Evolutionary conservation across 2,888 invertebrate genomes (phyloP).

Genomic region (Acanthosepion pharaonis): DNA sequence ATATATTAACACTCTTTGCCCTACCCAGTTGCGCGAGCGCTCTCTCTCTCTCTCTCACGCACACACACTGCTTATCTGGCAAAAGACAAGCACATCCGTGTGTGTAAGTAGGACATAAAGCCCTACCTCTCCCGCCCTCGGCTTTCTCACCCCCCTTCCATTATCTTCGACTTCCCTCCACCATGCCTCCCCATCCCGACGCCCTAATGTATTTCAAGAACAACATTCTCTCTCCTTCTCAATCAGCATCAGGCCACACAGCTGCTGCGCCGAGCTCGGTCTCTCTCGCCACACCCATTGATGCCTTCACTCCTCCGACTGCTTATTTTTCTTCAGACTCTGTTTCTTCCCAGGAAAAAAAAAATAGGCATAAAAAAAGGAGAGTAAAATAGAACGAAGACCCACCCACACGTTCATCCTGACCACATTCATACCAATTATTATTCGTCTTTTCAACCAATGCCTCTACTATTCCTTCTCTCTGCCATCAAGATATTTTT

Average conservation of each 20-base stretch:
- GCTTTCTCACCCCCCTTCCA: background rate
- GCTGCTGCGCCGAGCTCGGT: background rate
- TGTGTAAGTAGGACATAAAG: background rate
- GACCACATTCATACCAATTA: background rate
- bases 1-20: background rate
- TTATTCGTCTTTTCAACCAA: background rate
- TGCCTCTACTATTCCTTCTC: background rate
- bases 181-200: background rate
- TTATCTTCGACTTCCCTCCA: background rate
- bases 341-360: no score
- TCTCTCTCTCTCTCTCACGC: background rate
- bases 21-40: background rate
- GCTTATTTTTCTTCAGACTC: no score
- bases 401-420: no score
- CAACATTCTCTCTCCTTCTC: background rate
- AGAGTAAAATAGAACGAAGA: no score
- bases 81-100: constrained; percentile 21
- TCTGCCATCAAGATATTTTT: no score
- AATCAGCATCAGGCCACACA: background rate
- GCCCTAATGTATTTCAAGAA: background rate
- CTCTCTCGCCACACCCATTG: no score
- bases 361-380: no score
- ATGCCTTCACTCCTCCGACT: no score
- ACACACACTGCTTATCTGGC: background rate
- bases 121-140: background rate